Base-by-base conservation (phyloP, 2,113 vertebrate species). In the Epinephelus moara region DNA sequence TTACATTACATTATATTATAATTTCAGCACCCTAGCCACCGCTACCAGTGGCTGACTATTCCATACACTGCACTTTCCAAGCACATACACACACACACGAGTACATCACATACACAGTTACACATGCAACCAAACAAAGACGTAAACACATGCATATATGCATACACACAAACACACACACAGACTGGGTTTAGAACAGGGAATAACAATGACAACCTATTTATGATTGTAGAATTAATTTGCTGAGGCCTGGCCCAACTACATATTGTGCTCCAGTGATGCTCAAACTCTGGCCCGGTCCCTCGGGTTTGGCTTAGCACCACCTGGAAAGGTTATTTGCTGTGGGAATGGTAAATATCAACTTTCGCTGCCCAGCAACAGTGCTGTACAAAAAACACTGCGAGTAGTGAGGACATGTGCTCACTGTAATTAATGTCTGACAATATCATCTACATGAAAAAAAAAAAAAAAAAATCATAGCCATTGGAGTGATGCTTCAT, bases 1-100 rank as follows among this genome's bases (percentile, higher is more conserved):
- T 89, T 81, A 79, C 55, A 84, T 84, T 71, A 81, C 69, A 80
- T 72, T 73, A 75, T 84, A 78, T 81, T 79, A 85, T 62, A 47
- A 85, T 85, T 66, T 72, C 67, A 75, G 71, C 82, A 79, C 53
- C 53, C 37, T 14, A 49, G 57, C 33, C 69, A 21, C 67, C 42
- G 7, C 78, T 68, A 75, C 67, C 66, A 47, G 85, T 47, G 56
- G 27, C 52, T 75, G 42, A 69, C 59, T 79, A 42, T 68, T 75
- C 71, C 85, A 75, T 57, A 66, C 53, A 63, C 15, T 30, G 40
- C 14, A 45, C 60, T 59, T 64, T 50, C 56, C 57, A 25, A 71
- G 57, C 63, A 70, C 62, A 59, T 8, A 55, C 53, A 56, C 53
- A n/a, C 2, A n/a, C 21, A 11, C 9, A 23, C 53, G 8, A 56